phyloP scores from a whole-genome alignment of 2,113 vertebrate genomes.

The Lethenteron reissneri region DNA sequence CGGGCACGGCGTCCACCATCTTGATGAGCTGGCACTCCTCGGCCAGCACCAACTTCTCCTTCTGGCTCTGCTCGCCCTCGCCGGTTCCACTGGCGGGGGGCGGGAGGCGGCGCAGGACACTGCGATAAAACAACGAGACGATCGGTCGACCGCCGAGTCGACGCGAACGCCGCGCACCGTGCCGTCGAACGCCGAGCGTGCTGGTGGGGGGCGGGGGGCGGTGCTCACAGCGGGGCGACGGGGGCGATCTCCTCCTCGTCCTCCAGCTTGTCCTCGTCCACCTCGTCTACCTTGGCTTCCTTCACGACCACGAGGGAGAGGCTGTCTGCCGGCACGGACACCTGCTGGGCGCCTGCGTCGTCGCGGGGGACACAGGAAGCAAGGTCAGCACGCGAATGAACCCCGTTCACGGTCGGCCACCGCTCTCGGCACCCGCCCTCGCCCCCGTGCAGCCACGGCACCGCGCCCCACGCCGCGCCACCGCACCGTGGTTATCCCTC shows the following conservation, averaged over 20 bases:
- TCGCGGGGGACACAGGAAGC: too few relatives aligned
- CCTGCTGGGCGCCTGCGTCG: neutral
- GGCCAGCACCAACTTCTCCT: slow-evolving; percentile 67
- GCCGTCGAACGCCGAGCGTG: neutral
- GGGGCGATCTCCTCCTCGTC: slow-evolving; percentile 56
- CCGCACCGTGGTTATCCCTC: slow-evolving; percentile 68
- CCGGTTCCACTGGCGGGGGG: slow-evolving; percentile 32
- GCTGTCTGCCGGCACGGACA: slow-evolving; percentile 28
- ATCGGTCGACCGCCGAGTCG: too few relatives aligned
- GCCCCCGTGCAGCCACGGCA: slow-evolving; percentile 10
- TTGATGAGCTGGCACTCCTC: slow-evolving; percentile 95
- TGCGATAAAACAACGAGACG: neutral
- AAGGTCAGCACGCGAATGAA: too few relatives aligned
- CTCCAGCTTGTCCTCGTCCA: slow-evolving; percentile 54
- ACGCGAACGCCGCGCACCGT: neutral
- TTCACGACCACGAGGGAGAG: slow-evolving; percentile 64
- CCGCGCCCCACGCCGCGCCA: neutral
- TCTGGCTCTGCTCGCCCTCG: slow-evolving; percentile 47
- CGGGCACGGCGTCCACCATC: slow-evolving; percentile 45
- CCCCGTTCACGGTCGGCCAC: too few relatives aligned
- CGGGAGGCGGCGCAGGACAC: neutral
- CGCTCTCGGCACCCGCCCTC: too few relatives aligned
- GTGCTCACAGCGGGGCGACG: slow-evolving; percentile 47
- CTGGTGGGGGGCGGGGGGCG: neutral
- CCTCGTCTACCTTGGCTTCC: slow-evolving; percentile 72